Conservation (phyloP, 1,140 invertebrate species). For the Cydia strobilella region DNA sequence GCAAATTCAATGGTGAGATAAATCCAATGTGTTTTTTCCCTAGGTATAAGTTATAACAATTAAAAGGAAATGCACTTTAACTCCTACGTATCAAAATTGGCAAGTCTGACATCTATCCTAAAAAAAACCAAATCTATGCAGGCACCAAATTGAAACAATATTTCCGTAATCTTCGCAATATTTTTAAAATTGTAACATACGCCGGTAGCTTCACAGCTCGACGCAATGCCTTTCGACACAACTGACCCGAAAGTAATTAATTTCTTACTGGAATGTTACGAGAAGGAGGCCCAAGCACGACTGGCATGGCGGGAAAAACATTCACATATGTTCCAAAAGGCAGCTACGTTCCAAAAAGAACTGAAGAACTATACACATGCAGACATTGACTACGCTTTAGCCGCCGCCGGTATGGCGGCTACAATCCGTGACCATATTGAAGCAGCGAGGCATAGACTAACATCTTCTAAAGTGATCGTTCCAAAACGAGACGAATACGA, state of each 20-base stretch:
- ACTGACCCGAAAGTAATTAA: conserved; percentile 34
- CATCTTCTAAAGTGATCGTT: neutral
- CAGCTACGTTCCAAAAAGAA: conserved; percentile 31
- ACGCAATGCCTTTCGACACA: conserved; percentile 26
- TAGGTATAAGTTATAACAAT: neutral
- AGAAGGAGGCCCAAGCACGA: conserved; percentile 36
- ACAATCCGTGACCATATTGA: conserved; percentile 22
- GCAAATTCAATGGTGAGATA: neutral
- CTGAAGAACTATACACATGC: conserved; percentile 32
- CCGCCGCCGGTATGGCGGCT: conserved; percentile 31
- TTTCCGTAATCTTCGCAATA: neutral
- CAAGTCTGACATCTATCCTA: neutral
- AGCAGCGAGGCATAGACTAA: conserved; percentile 13
- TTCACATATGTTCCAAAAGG: conserved; percentile 19
- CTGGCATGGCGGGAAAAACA: conserved; percentile 34
- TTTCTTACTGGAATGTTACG: conserved; percentile 34
- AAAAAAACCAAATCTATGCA: neutral
- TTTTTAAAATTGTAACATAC: neutral
- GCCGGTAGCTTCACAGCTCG: neutral
- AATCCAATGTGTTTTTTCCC: neutral
- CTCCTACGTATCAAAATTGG: neutral
- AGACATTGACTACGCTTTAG: conserved; percentile 33
- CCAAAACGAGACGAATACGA: neutral
- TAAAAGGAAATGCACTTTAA: neutral
- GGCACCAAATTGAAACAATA: neutral